Percentiles rank a stretch among this genome's conserved stretches.
Conservation (phyloP, 64 coral and sea anemone genomes). For the Pachyseris speciosa region DNA sequence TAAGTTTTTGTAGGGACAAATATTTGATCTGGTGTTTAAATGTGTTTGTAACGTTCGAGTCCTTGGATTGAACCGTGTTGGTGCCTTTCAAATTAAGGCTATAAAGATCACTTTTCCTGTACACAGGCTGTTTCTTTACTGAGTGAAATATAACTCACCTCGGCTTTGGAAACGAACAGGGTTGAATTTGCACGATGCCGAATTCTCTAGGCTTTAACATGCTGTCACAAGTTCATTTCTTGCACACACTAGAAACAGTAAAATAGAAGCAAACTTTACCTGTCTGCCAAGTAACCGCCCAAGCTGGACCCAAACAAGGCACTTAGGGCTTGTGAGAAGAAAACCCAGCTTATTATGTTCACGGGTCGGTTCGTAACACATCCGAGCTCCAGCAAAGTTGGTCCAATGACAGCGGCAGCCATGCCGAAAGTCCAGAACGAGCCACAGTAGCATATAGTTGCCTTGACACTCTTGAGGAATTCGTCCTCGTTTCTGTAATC, state of each 20-base stretch:
- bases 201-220: too few species aligned
- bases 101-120: too few species aligned
- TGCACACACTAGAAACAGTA: background rate
- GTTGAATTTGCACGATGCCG: too few species aligned
- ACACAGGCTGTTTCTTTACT: too few species aligned
- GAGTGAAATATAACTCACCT: too few species aligned
- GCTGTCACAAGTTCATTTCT: too few species aligned
- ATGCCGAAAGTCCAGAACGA: slow-evolving; percentile 97
- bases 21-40: too few species aligned
- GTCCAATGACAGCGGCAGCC: slow-evolving; percentile 90
- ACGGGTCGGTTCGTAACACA: slow-evolving; percentile 79
- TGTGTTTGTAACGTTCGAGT: too few species aligned
- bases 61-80: too few species aligned
- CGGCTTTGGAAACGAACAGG: too few species aligned
- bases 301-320: slow-evolving; percentile 91
- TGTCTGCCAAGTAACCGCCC: slow-evolving; percentile 89
- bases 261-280: slow-evolving; percentile 52
- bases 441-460: slow-evolving; percentile 93
- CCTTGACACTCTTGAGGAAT: slow-evolving; percentile 76
- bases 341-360: slow-evolving; percentile 86
- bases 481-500: slow-evolving; percentile 95
- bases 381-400: slow-evolving; percentile 92
- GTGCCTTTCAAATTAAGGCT: too few species aligned
- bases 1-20: too few species aligned
- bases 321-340: slow-evolving; percentile 90